These are phyloP conservation scores for Notoglanidium macrostoma DNA, from an alignment of 2,797 vertebrate species.

Conservation along the genomic window DNA sequence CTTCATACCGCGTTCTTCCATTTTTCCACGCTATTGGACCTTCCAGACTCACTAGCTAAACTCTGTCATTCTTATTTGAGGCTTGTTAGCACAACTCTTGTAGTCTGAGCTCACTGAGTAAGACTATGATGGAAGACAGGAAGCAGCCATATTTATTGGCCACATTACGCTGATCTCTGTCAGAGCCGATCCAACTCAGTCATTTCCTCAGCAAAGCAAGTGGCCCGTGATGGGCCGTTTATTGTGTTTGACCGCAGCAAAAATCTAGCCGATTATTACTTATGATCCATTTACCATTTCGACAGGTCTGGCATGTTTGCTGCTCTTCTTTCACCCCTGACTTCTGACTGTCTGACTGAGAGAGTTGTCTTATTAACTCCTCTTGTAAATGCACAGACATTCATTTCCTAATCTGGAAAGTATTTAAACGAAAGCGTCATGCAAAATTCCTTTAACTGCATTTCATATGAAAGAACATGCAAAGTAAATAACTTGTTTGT, in stretches of 20 bases:
- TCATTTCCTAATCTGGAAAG: not conserved
- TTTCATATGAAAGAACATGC: not conserved
- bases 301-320: constrained; percentile 53
- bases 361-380: constrained; percentile 11
- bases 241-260: constrained; percentile 67
- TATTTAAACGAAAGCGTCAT: not conserved
- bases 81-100: not conserved
- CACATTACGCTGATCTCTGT: constrained; percentile 73
- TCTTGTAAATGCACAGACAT: not conserved
- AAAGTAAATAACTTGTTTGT: not conserved
- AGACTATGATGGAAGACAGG: constrained; percentile 57
- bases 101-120: constrained; percentile 5
- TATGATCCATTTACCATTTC: constrained; percentile 68
- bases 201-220: constrained; percentile 77
- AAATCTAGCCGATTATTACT: constrained; percentile 69
- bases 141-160: constrained; percentile 71
- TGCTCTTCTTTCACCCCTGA: constrained; percentile 56
- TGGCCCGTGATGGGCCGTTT: constrained; percentile 70
- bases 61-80: not conserved
- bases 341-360: constrained; percentile 17
- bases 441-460: not conserved
- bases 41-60: not conserved
- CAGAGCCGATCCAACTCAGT: constrained; percentile 74
- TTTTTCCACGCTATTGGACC: not conserved
- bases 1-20: not conserved